Evolutionary conservation across 64 coral and sea anemone genomes (phyloP), one percentile per base, ranked within the genome.

Genomic region (Hydrozoanthus tunicans): DNA sequence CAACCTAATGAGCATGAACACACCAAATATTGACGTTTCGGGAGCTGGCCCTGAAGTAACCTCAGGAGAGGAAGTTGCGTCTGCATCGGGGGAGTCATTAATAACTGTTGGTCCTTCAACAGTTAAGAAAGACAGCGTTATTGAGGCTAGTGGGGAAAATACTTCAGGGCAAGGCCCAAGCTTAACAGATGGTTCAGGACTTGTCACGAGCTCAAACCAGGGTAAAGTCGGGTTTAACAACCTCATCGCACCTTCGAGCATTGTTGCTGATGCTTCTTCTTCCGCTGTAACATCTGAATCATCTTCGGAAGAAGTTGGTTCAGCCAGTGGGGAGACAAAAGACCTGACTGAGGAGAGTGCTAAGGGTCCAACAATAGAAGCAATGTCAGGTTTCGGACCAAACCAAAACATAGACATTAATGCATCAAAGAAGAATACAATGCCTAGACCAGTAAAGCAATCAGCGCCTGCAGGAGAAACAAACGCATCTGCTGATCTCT

Each of bases 1-100:
- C 56, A 97, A 94, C 64, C 92, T 97, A 4, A 97, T 97, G 95
- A 94, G 89, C 12, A 94, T 97, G 95, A 90, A 89, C 15, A 90
- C 93, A 61, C 93, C 93, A 78, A 88, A 75, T 25, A 58, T 90
- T 78, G 90, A 94, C 67, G 90, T 90, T 20, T 66, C 71, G 26
- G 93, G 93, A 6, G 90, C 93, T 26, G 93, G 93, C 0, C 61
- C 53, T 79, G 79, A 74, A 20, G 79, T 69, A 56, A 70, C 26
- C 5, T 78, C 73, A 15, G 56, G 75, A 20, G 59, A 77, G 25
- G 83, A 86, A 0, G 9, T 75, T 51, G 88, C 54, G 5, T 78
- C 86, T 58, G 81, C 68, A 59, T 88, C 84, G 11, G 84, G 84
- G 6, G 84, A 88, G 67, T 88, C 84, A 74, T 20, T 72, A 9